Conservation (phyloP, 2,888 invertebrate genomes). For the Temnothorax ravouxi region DNA sequence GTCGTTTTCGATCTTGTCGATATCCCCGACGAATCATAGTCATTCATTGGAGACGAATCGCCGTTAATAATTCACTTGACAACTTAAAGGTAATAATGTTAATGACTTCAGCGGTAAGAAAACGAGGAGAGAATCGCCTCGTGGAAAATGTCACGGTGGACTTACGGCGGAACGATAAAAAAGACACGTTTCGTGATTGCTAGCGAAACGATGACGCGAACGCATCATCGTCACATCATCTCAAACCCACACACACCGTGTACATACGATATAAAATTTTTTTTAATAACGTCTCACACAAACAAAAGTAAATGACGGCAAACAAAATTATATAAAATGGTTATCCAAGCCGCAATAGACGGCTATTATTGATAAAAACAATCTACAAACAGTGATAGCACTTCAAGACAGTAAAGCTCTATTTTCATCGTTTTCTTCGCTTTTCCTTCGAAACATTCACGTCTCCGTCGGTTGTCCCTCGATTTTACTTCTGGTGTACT, state of each 20-base stretch:
- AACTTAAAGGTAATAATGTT: slow-evolving; percentile 40
- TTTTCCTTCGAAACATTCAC: slow-evolving; percentile 15
- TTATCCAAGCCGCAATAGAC: slow-evolving; percentile 67
- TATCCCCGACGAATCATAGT: background rate
- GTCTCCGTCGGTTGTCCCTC: background rate
- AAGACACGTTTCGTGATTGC: slow-evolving; percentile 17
- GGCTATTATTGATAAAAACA: slow-evolving; percentile 67
- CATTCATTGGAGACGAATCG: slow-evolving; percentile 37
- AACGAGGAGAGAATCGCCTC: slow-evolving; percentile 13
- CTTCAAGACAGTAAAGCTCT: slow-evolving; percentile 63
- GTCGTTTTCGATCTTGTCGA: slow-evolving; percentile 12
- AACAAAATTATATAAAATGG: slow-evolving; percentile 56
- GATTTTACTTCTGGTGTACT: slow-evolving; percentile 20
- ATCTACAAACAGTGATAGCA: slow-evolving; percentile 60
- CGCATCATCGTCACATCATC: slow-evolving; percentile 5
- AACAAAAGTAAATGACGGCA: slow-evolving; percentile 23
- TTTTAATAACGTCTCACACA: slow-evolving; percentile 24
- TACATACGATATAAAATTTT: slow-evolving; percentile 33
- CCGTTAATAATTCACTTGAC: slow-evolving; percentile 33
- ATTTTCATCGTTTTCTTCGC: slow-evolving; percentile 10
- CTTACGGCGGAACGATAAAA: slow-evolving; percentile 22
- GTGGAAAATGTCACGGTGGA: slow-evolving; percentile 45
- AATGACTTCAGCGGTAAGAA: slow-evolving; percentile 19
- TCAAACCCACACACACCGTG: background rate
- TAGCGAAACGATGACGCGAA: background rate